Conservation (phyloP, 2,797 vertebrate genomes). For the Aldrovandia affinis region DNA sequence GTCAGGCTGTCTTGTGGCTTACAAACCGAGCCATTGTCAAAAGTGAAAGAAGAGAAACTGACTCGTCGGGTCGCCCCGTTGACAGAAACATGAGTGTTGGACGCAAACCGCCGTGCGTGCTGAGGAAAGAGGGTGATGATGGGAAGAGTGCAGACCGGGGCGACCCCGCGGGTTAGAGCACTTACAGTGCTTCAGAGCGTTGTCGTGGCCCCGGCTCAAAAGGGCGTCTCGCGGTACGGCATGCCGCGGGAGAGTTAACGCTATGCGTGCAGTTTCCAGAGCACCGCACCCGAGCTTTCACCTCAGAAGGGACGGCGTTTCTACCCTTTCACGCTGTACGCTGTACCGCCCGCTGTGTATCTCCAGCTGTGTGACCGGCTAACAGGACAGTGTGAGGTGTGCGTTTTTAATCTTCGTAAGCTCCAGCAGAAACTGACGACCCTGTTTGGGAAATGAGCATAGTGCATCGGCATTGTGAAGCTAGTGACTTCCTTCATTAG, state of each 20-base stretch:
- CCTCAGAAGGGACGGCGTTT: too few species aligned
- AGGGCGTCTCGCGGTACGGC: background rate
- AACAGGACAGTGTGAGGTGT: too few species aligned
- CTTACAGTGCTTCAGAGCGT: background rate
- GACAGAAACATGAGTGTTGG: constrained; percentile 18
- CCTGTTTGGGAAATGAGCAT: too few species aligned
- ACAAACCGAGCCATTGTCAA: constrained; percentile 31
- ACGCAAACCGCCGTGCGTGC: background rate
- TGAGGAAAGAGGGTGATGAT: background rate
- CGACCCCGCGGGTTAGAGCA: background rate
- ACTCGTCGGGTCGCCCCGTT: constrained; percentile 26
- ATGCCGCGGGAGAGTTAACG: background rate
- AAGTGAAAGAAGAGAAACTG: constrained; percentile 30
- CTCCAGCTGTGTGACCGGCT: too few species aligned
- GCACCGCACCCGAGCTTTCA: too few species aligned
- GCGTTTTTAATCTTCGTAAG: too few species aligned
- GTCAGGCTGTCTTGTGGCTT: constrained; percentile 24
- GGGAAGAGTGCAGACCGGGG: background rate
- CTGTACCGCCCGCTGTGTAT: too few species aligned
- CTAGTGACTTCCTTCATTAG: too few species aligned
- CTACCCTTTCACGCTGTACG: too few species aligned
- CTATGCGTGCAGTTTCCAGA: background rate
- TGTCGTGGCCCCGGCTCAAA: background rate
- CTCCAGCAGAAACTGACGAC: too few species aligned
- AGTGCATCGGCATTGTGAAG: too few species aligned